Evolutionary conservation across 2,797 vertebrate species (phyloP), one percentile per base, ranked within the genome.

Genomic region (Thaleichthys pacificus): DNA sequence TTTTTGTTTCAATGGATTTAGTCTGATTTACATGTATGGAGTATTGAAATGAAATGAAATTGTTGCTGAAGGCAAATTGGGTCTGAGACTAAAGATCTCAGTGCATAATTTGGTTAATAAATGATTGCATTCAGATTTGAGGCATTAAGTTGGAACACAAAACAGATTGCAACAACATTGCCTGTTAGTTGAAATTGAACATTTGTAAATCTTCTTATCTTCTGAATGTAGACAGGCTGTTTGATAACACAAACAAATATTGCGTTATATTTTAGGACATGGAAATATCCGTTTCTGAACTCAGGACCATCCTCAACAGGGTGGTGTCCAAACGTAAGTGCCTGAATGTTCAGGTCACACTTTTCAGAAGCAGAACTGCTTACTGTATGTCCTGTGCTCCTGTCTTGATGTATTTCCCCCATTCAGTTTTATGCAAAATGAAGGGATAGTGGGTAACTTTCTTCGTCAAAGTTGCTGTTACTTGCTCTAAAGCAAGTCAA

Each of bases 271-370:
- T 63, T n/a, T 76, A 96, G 95, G 94, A 92, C 77, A 90, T 92
- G 89, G 94, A 95, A 89, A 92, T 96, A 76, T 91, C 90, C 0
- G 73, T 86, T 17, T 90, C 87, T 0, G 91, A 93, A 72, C 91
- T 96, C 4, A 90, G 86, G 32, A 95, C 83, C n/a, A 92, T 95
- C 62, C 91, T 90, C 82, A 93, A 94, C 91, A 94, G 89, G 88
- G 88, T 95, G 22, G 73, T 91, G 0, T 5, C 80, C 61, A 93
- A 87, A 85, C 81, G 95, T 95, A 91, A 94, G 94, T 70, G 0
- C 15, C 1, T 51, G 6, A 12, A 15, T 7, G 32, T 69, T 26
- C 12, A 9, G 47, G 19, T 56, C 12, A 14, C 42, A 47, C 42
- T 47, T 47, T 47, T 47, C 42, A 47, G 9, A 47, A 47, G 42